Percentiles rank a stretch among this genome's conserved stretches.
Conservation (phyloP, 2,113 vertebrate species). For the Toxotes jaculatrix region DNA sequence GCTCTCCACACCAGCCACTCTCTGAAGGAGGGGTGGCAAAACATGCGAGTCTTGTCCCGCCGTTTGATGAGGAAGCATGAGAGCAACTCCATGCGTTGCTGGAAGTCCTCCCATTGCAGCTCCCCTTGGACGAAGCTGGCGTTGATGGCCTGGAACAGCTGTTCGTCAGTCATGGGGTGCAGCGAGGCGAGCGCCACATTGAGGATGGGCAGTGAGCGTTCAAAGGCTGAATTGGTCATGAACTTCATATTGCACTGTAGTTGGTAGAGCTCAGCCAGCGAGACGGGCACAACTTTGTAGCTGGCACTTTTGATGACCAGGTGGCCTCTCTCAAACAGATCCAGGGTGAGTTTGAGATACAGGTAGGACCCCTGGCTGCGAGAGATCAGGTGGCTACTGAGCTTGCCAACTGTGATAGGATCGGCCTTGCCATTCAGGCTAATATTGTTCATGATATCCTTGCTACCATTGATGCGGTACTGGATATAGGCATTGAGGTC, state of each 20-base stretch:
- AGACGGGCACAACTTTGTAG: conserved; percentile 98
- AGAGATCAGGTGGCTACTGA: conserved; percentile 94
- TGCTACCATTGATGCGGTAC: conserved; percentile 91
- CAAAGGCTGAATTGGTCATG: conserved; percentile 94
- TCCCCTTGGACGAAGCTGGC: conserved; percentile 88
- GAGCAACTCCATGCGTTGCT: conserved; percentile 93
- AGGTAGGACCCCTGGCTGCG: conserved; percentile 97
- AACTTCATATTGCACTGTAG: conserved; percentile 99
- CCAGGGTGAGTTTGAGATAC: conserved; percentile 96
- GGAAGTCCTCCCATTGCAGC: conserved; percentile 95
- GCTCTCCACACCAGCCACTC: conserved; percentile 98
- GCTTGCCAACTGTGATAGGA: conserved; percentile 89
- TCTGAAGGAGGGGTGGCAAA: conserved; percentile 98
- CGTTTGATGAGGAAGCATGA: conserved; percentile 94
- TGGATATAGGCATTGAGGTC: conserved; percentile 96
- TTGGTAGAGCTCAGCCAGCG: conserved; percentile 95
- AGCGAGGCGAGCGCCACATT: conserved; percentile 95
- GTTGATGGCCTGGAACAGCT: conserved; percentile 96
- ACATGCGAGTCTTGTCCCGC: conserved; percentile 98
- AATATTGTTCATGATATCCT: conserved; percentile 95
- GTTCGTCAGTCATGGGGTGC: conserved; percentile 97
- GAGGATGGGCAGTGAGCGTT: conserved; percentile 91
- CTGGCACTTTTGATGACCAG: conserved; percentile 97
- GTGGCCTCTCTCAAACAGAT: conserved; percentile 96
- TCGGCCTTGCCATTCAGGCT: conserved; percentile 95